Evolutionary conservation across 2,797 vertebrate species (phyloP), one percentile per base, ranked within the genome.

Genomic region (Micromesistius poutassou): DNA sequence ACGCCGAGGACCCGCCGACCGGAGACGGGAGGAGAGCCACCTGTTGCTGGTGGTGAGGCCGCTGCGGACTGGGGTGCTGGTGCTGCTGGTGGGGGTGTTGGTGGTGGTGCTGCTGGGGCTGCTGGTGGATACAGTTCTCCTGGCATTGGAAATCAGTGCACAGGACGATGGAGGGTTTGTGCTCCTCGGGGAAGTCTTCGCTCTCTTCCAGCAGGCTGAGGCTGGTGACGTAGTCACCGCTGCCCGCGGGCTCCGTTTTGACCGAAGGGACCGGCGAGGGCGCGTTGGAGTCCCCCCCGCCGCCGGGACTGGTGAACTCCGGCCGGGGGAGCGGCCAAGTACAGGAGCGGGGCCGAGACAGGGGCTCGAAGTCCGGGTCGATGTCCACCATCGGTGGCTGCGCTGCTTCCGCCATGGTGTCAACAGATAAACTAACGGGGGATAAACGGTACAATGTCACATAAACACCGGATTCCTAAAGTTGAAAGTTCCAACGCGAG

Each of bases 301-400:
- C 95, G 84, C 94, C 94, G 7, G 96, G 92, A 91, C 95, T 95
- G 84, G 91, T 86, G 84, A 98, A 96, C 92, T 98, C 97, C 86
- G 97, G 97, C 72, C 97, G 95, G 84, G 97, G 97, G 87, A 98
- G 89, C 77, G 97, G 97, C 97, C 97, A 98, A 91, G 97, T 98
- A 91, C 97, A 98, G 10, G 97, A 98, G 73, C 97, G 95, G 79
- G 97, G 97, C 88, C 97, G 96, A 79, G 96, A 89, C n/a, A 97
- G 93, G 74, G 97, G 97, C 94, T 97, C 96, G 82, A 98, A 98
- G 91, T 97, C 97, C 88, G 97, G 97, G 94, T 98, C 97, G 89
- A 97, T 97, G 83, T 98, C 97, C 91, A 97, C 96, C 91, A 95
- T 93, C 90, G 94, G 94, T 89, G 90, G 92, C 86, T 95, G 96